phyloP scores from a whole-genome alignment of 1,140 invertebrate genomes.

The Yoshiicerus persimilis region DNA sequence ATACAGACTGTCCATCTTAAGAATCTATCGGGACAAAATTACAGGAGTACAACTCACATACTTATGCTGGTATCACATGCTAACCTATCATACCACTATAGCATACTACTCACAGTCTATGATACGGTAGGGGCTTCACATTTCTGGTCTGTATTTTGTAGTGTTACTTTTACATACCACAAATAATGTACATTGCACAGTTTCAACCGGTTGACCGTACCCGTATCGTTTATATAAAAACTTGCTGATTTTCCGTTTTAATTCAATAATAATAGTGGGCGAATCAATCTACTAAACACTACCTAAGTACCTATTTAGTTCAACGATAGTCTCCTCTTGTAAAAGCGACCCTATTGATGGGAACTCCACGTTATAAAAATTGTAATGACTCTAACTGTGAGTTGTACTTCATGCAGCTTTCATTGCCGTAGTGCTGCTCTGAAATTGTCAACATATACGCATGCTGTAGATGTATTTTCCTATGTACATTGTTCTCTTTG shows the following conservation, averaged over 20 bases:
- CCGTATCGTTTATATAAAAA: background rate
- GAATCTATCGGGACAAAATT: background rate
- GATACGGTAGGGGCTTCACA: no score
- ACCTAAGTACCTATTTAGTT: background rate
- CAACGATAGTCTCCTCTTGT: no score
- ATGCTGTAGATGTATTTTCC: no score
- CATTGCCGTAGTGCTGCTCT: no score
- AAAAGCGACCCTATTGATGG: no score
- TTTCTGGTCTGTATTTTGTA: background rate
- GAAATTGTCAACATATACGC: no score
- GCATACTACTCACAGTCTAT: no score
- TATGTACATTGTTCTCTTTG: no score
- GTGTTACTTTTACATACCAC: background rate
- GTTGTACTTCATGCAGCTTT: no score
- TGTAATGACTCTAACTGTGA: no score
- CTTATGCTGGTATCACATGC: background rate
- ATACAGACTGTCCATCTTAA: background rate
- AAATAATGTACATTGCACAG: background rate
- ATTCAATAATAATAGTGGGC: background rate
- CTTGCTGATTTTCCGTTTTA: background rate
- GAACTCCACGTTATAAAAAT: no score
- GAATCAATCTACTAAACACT: background rate
- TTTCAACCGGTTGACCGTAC: background rate
- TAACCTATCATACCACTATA: no score
- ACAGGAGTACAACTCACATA: background rate